Conservation (phyloP, 64 coral and sea anemone species). For the Montipora foliosa region DNA sequence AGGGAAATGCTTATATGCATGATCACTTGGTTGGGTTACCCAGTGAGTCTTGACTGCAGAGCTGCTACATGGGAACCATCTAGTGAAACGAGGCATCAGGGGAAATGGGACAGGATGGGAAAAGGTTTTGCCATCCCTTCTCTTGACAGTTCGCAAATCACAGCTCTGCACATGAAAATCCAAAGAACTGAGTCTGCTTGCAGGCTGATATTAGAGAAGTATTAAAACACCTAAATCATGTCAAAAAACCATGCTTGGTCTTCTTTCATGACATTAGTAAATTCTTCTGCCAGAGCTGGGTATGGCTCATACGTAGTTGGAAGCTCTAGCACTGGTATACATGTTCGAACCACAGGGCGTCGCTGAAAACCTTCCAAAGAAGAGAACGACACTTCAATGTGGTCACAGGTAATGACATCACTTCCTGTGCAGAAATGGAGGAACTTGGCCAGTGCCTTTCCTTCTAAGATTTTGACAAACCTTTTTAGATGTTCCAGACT, state of each 20-base stretch:
- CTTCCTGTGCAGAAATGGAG: conserved; percentile 62
- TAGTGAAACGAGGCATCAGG: too few species aligned
- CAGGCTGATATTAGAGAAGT: too few species aligned
- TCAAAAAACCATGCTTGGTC: conserved; percentile 13
- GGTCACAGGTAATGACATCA: conserved; percentile 36
- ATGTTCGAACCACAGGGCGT: conserved; percentile 61
- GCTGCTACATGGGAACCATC: too few species aligned
- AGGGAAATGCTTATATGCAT: too few species aligned
- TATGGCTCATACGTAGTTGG: not conserved
- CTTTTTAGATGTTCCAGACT: conserved; percentile 6
- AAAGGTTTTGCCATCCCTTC: too few species aligned
- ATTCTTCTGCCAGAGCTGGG: conserved; percentile 58
- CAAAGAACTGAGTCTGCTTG: too few species aligned
- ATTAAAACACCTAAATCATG: too few species aligned
- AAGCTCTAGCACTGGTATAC: conserved; percentile 50
- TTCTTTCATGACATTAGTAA: conserved; percentile 65
- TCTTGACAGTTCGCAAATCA: too few species aligned
- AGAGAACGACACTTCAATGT: conserved; percentile 44
- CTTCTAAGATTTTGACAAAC: conserved; percentile 51
- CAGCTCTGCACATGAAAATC: too few species aligned
- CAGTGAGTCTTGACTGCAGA: too few species aligned
- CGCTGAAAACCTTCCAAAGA: conserved; percentile 38
- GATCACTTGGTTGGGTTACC: too few species aligned
- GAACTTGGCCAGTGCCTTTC: conserved; percentile 10
- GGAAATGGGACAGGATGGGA: too few species aligned